Conservation (phyloP, 2,113 vertebrate genomes). For the Platycercus adscitus region DNA sequence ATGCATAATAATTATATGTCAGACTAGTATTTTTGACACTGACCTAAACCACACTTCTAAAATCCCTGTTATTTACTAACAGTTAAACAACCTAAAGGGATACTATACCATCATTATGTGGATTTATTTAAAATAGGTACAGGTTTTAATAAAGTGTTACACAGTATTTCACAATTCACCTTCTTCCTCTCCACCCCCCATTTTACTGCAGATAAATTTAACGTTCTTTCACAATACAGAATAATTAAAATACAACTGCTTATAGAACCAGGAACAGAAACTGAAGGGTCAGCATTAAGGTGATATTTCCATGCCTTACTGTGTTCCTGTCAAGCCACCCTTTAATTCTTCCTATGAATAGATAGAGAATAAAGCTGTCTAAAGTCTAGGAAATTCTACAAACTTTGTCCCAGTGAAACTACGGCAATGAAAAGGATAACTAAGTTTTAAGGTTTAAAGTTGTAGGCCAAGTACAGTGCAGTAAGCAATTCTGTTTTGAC, state of each 20-base stretch:
- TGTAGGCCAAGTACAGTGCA: constrained; percentile 2
- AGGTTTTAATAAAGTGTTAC: neutral
- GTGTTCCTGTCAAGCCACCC: neutral
- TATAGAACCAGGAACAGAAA: neutral
- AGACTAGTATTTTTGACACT: neutral
- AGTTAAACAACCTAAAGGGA: neutral
- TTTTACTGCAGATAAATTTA: neutral
- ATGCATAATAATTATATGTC: neutral
- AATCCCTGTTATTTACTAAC: neutral
- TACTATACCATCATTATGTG: neutral
- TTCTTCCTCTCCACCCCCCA: too few species aligned
- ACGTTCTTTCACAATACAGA: neutral
- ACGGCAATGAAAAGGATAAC: neutral
- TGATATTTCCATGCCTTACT: neutral
- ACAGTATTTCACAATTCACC: neutral
- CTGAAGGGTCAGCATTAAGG: neutral
- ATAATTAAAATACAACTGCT: neutral
- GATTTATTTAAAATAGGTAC: neutral
- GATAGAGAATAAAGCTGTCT: neutral
- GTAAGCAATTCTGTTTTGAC: neutral
- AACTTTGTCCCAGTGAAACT: neutral
- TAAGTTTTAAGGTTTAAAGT: neutral
- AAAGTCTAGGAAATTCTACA: neutral
- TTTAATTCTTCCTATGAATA: neutral
- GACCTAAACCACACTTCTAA: neutral